Percentiles rank a stretch among this genome's conserved stretches.
phyloP scores from a whole-genome alignment of 1,140 invertebrate genomes.

The Choristoneura fumiferana region DNA sequence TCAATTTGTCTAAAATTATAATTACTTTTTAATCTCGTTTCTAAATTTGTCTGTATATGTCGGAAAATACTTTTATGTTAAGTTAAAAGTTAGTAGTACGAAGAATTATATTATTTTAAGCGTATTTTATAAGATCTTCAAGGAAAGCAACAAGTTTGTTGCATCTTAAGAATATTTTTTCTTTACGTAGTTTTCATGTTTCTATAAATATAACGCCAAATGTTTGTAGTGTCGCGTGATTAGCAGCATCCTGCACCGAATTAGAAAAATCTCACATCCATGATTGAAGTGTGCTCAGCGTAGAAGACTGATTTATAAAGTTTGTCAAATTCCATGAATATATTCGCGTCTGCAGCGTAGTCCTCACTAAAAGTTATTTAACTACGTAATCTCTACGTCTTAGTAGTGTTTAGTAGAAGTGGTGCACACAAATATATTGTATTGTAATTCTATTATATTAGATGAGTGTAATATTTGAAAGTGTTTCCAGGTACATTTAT shows the following conservation, averaged over 20 bases:
- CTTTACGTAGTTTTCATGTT: neutral
- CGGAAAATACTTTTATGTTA: slow-evolving; percentile 10
- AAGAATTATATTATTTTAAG: slow-evolving; percentile 30
- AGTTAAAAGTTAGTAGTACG: slow-evolving; percentile 16
- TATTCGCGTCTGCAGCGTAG: neutral
- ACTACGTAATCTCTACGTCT: slow-evolving; percentile 8
- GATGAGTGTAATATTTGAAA: slow-evolving; percentile 14
- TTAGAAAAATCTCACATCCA: slow-evolving; percentile 24
- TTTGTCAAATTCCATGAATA: slow-evolving; percentile 2
- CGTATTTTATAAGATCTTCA: slow-evolving; percentile 29
- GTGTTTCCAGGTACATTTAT: slow-evolving; percentile 44
- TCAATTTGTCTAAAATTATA: neutral
- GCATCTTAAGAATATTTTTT: neutral
- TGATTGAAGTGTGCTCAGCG: slow-evolving; percentile 55
- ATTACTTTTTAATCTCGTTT: slow-evolving; percentile 13
- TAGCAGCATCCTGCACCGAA: slow-evolving; percentile 38
- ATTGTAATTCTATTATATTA: slow-evolving; percentile 17
- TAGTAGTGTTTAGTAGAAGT: slow-evolving; percentile 12
- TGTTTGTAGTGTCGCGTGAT: slow-evolving; percentile 10
- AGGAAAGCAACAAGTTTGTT: neutral
- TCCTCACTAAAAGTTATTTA: neutral
- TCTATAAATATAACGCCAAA: neutral
- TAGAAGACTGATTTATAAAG: slow-evolving; percentile 71
- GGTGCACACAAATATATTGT: slow-evolving; percentile 19
- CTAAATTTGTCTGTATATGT: slow-evolving; percentile 18